These are phyloP conservation scores for Zophobas atratus DNA, from an alignment of 1,140 invertebrate genomes.

Conservation along the genomic window DNA sequence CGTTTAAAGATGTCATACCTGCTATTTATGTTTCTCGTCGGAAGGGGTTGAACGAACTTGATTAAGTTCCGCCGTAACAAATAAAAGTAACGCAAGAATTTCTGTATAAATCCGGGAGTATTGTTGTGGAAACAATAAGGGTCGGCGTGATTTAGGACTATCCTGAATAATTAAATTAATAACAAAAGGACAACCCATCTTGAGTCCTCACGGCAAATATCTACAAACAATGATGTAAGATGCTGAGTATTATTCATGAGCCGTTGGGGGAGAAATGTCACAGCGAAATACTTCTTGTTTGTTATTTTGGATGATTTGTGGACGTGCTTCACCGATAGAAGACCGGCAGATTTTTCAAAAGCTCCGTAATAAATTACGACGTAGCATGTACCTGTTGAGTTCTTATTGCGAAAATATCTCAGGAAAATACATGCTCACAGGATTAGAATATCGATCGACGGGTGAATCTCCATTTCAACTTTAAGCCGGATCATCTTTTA, in stretches of 20 bases:
- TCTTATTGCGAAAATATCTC: slow-evolving; percentile 5
- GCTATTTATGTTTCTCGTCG: slow-evolving; percentile 18
- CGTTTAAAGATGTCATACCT: slow-evolving; percentile 29
- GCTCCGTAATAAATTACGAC: slow-evolving; percentile 27
- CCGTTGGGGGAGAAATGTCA: slow-evolving; percentile 37
- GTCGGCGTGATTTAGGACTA: slow-evolving; percentile 44
- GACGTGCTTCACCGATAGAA: slow-evolving; percentile 18
- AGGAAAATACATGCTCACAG: neutral
- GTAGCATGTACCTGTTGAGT: slow-evolving; percentile 18
- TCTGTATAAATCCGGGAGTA: slow-evolving; percentile 25
- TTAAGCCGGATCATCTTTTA: neutral
- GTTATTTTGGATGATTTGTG: slow-evolving; percentile 43
- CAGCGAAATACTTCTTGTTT: slow-evolving; percentile 43
- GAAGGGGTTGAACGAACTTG: slow-evolving; percentile 22
- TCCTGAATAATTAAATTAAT: slow-evolving; percentile 49
- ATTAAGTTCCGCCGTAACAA: neutral
- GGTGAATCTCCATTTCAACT: neutral
- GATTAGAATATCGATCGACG: slow-evolving; percentile 20
- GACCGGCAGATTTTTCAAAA: slow-evolving; percentile 38
- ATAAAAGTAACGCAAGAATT: slow-evolving; percentile 24
- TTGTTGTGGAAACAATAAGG: slow-evolving; percentile 32
- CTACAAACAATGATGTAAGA: slow-evolving; percentile 48
- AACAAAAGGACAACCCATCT: slow-evolving; percentile 49
- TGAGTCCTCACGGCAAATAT: slow-evolving; percentile 39
- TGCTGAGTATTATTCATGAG: slow-evolving; percentile 47